Conservation (phyloP, 1,140 invertebrate species). For the Oreohelix idahoensis region DNA sequence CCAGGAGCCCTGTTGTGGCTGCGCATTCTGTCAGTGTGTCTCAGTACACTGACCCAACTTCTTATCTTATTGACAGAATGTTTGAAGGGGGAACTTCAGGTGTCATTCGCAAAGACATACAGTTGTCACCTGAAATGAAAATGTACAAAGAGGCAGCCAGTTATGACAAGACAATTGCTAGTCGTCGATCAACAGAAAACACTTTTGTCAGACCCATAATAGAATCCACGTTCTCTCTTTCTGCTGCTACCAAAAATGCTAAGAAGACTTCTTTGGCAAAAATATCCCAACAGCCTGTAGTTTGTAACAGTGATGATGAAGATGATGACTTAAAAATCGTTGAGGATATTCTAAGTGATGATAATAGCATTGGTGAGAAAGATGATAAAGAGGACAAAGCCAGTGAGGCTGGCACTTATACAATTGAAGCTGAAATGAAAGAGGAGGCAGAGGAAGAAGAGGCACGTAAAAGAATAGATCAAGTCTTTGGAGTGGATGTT, state of each 20-base stretch:
- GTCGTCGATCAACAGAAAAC: background rate
- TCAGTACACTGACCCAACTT: slow-evolving; percentile 51
- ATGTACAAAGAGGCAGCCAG: slow-evolving; percentile 60
- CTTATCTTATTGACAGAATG: slow-evolving; percentile 65
- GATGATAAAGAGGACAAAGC: slow-evolving; percentile 77
- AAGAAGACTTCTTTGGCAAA: background rate
- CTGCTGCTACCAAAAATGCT: background rate
- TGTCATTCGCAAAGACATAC: slow-evolving; percentile 31
- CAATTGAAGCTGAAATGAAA: slow-evolving; percentile 80
- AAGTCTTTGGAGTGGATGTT: slow-evolving; percentile 79
- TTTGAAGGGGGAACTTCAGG: slow-evolving; percentile 46
- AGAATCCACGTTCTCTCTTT: background rate
- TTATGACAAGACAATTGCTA: slow-evolving; percentile 46
- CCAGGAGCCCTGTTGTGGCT: background rate
- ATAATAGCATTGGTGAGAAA: background rate
- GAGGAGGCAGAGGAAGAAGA: slow-evolving; percentile 89
- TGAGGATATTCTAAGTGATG: background rate
- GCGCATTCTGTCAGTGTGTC: slow-evolving; percentile 34
- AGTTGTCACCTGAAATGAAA: slow-evolving; percentile 55
- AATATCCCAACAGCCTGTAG: no score
- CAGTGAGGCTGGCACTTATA: slow-evolving; percentile 90
- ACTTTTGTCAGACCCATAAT: background rate
- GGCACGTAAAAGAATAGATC: slow-evolving; percentile 88
- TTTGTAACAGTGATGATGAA: background rate
- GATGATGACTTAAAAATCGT: slow-evolving; percentile 43